Evolutionary conservation across 2,797 vertebrate genomes (phyloP).

Genomic region (Silurus lanzhouensis): DNA sequence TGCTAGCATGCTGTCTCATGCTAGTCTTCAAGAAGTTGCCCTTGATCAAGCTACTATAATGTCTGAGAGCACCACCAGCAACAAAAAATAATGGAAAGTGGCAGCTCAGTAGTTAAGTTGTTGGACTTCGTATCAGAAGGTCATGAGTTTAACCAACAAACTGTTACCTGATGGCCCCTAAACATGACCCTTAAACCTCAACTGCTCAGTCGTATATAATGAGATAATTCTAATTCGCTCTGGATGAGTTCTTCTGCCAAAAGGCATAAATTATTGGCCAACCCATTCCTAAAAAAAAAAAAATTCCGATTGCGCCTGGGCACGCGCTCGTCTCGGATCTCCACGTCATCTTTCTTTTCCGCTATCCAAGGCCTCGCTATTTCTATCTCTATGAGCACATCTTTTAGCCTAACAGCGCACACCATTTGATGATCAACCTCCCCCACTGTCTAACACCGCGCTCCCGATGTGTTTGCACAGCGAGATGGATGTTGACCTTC

Average conservation of each 20-base stretch:
- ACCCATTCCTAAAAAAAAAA: background rate
- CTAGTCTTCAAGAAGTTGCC: background rate
- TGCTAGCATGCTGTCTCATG: background rate
- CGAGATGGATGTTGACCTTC: constrained; percentile 45
- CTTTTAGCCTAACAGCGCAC: constrained; percentile 4
- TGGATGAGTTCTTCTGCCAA: too few relatives aligned
- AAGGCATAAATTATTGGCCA: too few relatives aligned
- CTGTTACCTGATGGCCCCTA: too few relatives aligned
- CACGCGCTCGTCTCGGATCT: background rate
- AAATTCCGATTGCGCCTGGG: background rate
- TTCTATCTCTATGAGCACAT: constrained; percentile 8
- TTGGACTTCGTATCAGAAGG: too few relatives aligned
- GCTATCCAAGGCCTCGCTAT: background rate
- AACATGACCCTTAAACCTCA: too few relatives aligned
- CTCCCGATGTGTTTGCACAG: constrained; percentile 36
- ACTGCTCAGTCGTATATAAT: too few relatives aligned
- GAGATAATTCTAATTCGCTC: too few relatives aligned
- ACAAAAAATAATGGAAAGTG: background rate
- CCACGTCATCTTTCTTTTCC: background rate
- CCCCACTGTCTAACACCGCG: constrained; percentile 9
- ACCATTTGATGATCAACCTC: constrained; percentile 19
- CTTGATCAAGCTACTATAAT: background rate
- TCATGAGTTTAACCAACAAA: too few relatives aligned
- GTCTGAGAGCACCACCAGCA: background rate
- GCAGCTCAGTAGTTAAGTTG: too few relatives aligned